Conservation (phyloP, 2,113 vertebrate species). For the Eonycteris spelaea region DNA sequence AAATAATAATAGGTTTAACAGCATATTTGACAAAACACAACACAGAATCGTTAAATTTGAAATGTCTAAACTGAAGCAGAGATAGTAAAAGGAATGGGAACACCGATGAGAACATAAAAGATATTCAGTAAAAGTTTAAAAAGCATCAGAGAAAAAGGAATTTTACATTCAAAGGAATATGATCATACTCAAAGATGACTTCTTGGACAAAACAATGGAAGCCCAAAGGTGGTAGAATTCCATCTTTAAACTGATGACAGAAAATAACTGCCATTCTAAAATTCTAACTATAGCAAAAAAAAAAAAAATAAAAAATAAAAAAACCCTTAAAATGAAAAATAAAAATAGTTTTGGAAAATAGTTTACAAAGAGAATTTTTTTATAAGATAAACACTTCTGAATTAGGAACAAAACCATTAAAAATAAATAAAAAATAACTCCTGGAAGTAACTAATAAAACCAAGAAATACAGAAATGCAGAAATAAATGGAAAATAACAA, state of each 20-base stretch:
- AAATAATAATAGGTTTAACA: background rate
- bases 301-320: background rate
- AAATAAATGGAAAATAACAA: background rate
- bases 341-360: background rate
- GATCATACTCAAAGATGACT: background rate
- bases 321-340: background rate
- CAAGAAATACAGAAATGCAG: background rate
- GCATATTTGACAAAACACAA: background rate
- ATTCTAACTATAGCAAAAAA: background rate
- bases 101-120: background rate
- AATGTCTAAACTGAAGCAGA: background rate
- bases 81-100: background rate
- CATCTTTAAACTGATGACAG: background rate
- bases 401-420: background rate
- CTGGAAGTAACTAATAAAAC: background rate
- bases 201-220: background rate
- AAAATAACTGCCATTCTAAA: background rate
- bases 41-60: background rate
- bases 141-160: background rate
- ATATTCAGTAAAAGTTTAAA: background rate
- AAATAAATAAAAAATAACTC: background rate
- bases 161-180: background rate
- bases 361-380: background rate
- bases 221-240: background rate
- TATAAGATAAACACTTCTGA: background rate